These are phyloP conservation scores for Sialia sialis DNA, from an alignment of 2,113 vertebrate species.

Conservation along the genomic window DNA sequence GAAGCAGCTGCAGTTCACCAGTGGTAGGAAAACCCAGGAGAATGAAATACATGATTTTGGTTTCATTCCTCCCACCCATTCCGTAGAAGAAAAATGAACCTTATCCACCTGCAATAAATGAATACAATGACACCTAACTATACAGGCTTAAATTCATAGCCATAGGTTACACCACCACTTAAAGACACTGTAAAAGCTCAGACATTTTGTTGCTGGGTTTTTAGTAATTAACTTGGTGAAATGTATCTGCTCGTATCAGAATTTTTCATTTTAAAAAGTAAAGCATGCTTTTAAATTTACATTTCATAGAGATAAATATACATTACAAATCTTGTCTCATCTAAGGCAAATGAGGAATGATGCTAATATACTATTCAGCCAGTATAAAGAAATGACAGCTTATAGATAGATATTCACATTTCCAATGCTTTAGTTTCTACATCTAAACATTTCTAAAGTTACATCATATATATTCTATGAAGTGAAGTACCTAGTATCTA, in stretches of 20 bases:
- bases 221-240: not conserved
- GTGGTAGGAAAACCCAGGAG: conserved; percentile 61
- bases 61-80: conserved; percentile 46
- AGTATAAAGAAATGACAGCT: not conserved
- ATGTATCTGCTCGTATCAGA: not conserved
- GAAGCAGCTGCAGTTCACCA: conserved; percentile 32
- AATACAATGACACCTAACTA: not conserved
- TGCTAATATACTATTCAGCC: not conserved
- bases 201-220: not conserved
- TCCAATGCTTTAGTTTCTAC: not conserved
- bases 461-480: not conserved
- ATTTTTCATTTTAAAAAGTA: not conserved
- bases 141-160: not conserved
- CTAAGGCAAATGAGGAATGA: not conserved
- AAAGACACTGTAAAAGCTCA: not conserved
- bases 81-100: not conserved
- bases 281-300: not conserved
- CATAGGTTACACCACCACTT: not conserved
- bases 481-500: no score
- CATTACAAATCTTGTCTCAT: not conserved
- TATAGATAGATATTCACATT: not conserved
- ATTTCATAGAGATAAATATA: not conserved
- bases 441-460: not conserved
- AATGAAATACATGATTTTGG: conserved; percentile 45
- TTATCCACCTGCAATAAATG: conserved; percentile 27